These are phyloP conservation scores for Trichomalopsis sarcophagae DNA, from an alignment of 1,140 invertebrate species.

Conservation along the genomic window DNA sequence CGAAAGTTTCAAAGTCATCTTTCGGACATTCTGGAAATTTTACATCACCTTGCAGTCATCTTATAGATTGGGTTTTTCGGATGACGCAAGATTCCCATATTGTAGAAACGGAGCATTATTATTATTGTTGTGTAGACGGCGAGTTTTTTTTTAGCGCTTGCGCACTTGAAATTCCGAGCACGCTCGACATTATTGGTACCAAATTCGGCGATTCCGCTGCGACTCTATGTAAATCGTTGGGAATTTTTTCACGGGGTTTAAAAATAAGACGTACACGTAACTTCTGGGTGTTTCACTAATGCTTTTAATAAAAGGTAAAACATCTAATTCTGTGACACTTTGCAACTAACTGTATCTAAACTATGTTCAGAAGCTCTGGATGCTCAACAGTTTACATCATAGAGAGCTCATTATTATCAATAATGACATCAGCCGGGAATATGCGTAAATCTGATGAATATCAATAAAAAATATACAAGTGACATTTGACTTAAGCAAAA, in stretches of 20 bases:
- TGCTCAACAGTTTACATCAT: background rate
- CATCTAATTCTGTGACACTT: background rate
- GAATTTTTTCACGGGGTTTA: background rate
- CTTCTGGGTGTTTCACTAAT: background rate
- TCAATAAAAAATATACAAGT: slow-evolving; percentile 15
- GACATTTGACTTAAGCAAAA: background rate
- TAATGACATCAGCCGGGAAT: background rate
- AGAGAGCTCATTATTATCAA: background rate
- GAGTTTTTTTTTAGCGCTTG: background rate
- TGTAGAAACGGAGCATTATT: background rate
- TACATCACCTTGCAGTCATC: background rate
- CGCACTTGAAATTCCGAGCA: background rate
- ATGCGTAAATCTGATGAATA: background rate
- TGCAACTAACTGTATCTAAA: background rate
- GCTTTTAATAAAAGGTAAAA: background rate
- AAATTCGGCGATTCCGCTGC: background rate
- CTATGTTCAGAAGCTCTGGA: background rate
- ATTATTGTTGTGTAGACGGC: background rate
- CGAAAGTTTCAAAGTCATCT: too few species aligned
- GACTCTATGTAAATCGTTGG: background rate
- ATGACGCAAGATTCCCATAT: slow-evolving; percentile 3
- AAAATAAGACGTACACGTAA: background rate
- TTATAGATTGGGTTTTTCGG: background rate
- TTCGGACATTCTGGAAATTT: background rate
- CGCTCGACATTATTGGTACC: background rate